Percentiles rank a stretch among this genome's conserved stretches.
phyloP scores from a whole-genome alignment of 2,797 vertebrate genomes.

The Diglossa cyanea region DNA sequence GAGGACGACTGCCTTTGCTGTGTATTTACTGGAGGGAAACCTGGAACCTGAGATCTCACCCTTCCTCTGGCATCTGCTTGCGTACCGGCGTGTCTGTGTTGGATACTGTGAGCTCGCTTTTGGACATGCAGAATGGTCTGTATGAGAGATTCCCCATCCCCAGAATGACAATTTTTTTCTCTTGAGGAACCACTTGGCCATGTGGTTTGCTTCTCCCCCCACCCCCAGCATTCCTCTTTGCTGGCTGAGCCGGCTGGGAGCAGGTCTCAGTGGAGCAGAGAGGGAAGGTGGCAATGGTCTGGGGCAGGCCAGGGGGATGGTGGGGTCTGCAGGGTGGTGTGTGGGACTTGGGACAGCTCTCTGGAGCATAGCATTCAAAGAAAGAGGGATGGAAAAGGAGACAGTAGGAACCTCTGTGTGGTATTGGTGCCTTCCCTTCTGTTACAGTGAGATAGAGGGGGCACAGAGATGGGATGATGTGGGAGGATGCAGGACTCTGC shows the following conservation, averaged over 20 bases:
- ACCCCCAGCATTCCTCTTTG: rapidly evolving
- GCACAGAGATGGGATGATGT: neutral
- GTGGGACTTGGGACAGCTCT: rapidly evolving
- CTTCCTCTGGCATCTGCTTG: neutral
- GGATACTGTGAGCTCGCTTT: neutral
- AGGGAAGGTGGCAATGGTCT: neutral
- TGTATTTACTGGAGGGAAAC: neutral
- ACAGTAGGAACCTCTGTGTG: neutral
- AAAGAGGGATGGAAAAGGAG: neutral
- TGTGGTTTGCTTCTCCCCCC: neutral
- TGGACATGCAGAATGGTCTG: neutral
- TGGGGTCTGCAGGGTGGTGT: neutral
- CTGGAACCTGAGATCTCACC: neutral
- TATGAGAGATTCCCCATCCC: neutral
- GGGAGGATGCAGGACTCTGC: neutral
- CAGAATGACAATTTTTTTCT: neutral
- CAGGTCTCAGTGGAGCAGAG: rapidly evolving
- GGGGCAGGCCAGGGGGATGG: neutral
- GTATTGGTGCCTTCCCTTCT: neutral
- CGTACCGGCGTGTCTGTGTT: rapidly evolving
- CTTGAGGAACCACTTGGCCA: rapidly evolving
- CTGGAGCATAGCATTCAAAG: neutral
- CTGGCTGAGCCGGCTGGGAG: rapidly evolving
- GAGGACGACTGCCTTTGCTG: neutral
- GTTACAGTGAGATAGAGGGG: neutral